These are phyloP conservation scores for Perca fluviatilis DNA, from an alignment of 2,113 vertebrate species.

Conservation along the genomic window DNA sequence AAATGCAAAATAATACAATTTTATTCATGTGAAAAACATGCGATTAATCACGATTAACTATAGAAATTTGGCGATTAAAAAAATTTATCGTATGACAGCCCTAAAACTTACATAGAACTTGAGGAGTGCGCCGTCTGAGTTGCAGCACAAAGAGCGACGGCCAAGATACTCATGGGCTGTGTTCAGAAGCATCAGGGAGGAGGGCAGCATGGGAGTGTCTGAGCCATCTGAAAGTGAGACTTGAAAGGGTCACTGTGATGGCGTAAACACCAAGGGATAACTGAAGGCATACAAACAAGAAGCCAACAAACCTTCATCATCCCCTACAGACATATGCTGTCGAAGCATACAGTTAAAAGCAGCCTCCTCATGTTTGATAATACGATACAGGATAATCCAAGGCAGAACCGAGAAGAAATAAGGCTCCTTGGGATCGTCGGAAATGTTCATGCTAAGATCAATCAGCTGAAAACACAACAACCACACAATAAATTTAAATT, in stretches of 20 bases:
- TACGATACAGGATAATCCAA: constrained; percentile 93
- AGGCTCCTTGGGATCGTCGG: constrained; percentile 94
- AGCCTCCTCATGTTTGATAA: constrained; percentile 95
- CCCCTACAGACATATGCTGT: constrained; percentile 86
- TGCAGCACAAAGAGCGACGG: constrained; percentile 94
- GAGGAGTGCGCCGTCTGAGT: constrained; percentile 93
- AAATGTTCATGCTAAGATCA: constrained; percentile 93
- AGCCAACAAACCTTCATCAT: constrained; percentile 87
- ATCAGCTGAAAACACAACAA: constrained; percentile 86
- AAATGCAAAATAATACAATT: too few relatives aligned
- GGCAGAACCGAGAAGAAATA: constrained; percentile 94
- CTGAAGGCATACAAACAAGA: constrained; percentile 13
- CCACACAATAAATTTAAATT: not conserved
- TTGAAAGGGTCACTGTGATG: constrained; percentile 23
- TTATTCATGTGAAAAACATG: too few relatives aligned
- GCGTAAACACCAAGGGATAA: constrained; percentile 5
- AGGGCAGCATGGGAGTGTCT: constrained; percentile 91
- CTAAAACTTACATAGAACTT: constrained; percentile 97
- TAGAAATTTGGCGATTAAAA: too few relatives aligned
- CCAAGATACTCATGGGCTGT: constrained; percentile 97
- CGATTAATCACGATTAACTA: too few relatives aligned
- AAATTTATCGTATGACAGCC: too few relatives aligned
- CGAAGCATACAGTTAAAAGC: constrained; percentile 88
- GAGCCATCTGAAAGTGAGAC: constrained; percentile 76
- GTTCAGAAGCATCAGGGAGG: constrained; percentile 96